Conservation (phyloP, 2,113 vertebrate species). For the Cnemophilus loriae region DNA sequence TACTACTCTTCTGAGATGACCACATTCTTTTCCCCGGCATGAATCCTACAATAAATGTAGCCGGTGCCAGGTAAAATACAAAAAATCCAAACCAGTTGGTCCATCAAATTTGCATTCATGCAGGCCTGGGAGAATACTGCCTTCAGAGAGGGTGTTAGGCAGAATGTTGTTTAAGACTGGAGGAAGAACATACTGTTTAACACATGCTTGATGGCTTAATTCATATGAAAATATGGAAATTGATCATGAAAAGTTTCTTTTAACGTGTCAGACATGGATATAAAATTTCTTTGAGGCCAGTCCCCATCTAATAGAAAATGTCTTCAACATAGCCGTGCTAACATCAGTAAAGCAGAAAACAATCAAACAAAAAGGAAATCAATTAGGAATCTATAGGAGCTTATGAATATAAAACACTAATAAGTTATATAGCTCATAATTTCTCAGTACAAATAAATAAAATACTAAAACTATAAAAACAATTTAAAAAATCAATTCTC, state of each 20-base stretch:
- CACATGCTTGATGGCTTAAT: neutral
- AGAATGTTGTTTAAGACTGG: neutral
- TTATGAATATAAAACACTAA: neutral
- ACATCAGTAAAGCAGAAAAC: neutral
- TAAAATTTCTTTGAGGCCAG: neutral
- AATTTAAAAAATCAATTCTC: neutral
- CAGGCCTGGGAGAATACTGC: neutral
- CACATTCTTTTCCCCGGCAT: neutral
- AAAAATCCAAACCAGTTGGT: neutral
- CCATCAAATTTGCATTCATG: neutral
- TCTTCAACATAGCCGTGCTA: neutral
- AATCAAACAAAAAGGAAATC: neutral
- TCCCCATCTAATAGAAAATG: neutral
- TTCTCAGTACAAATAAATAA: neutral
- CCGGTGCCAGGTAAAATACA: neutral
- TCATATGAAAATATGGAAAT: neutral
- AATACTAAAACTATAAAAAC: neutral
- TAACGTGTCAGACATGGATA: neutral
- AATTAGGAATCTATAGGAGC: neutral
- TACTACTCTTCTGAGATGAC: neutral
- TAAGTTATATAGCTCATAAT: neutral
- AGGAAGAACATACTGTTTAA: neutral
- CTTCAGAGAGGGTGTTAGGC: neutral
- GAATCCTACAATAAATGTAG: neutral
- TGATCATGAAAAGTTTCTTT: neutral